phyloP scores from a whole-genome alignment of 2,113 vertebrate species.

The Uria lomvia region DNA sequence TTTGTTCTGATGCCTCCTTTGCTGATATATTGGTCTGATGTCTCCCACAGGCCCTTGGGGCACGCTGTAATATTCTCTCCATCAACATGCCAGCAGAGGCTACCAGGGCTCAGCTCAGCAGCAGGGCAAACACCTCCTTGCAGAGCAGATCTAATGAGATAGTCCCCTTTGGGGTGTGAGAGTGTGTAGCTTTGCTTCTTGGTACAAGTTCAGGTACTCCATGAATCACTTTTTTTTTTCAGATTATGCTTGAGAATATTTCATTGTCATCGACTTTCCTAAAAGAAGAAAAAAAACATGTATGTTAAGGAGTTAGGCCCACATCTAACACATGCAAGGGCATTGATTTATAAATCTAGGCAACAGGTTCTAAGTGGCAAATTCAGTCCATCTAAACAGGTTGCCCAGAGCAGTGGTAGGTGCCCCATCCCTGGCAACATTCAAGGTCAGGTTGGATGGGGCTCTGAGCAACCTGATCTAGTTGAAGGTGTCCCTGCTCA shows the following conservation, averaged over 20 bases:
- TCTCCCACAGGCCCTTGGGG: not conserved
- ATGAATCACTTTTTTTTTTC: not conserved
- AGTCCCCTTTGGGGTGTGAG: not conserved
- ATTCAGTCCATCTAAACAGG: not conserved
- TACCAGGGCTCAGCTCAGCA: not conserved
- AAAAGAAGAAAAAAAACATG: not conserved
- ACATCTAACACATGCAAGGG: not conserved
- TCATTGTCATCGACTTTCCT: not conserved
- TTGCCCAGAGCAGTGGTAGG: not conserved
- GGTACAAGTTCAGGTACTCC: not conserved
- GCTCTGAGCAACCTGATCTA: not conserved
- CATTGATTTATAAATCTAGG: not conserved
- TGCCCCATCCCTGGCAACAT: not conserved
- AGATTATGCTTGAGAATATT: not conserved
- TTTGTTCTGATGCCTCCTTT: not conserved
- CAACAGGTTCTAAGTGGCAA: accelerated
- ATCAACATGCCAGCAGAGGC: not conserved
- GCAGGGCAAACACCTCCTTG: not conserved
- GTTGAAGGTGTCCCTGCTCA: not conserved
- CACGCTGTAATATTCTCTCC: not conserved
- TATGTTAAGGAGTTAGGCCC: not conserved
- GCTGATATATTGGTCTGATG: not conserved
- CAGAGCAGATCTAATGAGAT: not conserved
- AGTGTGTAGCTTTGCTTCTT: not conserved
- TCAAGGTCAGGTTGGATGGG: not conserved